Evolutionary conservation across 2,113 vertebrate genomes (phyloP).

Genomic region (Bos indicus): DNA sequence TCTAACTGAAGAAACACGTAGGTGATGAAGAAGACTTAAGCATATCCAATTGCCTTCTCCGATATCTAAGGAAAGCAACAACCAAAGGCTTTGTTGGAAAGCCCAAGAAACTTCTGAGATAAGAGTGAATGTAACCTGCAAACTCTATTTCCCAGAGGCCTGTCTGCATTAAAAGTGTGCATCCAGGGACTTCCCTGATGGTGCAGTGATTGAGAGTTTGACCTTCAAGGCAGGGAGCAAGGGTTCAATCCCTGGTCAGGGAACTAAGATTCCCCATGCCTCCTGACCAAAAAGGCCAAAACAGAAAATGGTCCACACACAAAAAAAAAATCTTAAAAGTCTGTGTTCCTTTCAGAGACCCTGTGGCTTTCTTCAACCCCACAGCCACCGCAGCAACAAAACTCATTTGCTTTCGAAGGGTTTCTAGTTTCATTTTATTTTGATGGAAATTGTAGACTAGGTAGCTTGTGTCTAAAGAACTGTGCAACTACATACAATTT

Average conservation of each 20-base stretch:
- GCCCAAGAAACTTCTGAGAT: neutral
- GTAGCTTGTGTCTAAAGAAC: neutral
- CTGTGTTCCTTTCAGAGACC: neutral
- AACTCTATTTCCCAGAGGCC: neutral
- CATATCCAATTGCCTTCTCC: neutral
- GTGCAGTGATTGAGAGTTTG: neutral
- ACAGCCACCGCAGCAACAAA: neutral
- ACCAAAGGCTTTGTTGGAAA: neutral
- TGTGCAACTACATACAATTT: neutral
- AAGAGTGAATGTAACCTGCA: neutral
- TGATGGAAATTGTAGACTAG: neutral
- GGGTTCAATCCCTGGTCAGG: neutral
- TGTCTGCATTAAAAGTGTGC: neutral
- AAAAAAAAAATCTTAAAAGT: neutral
- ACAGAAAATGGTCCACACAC: neutral
- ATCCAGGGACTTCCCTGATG: neutral
- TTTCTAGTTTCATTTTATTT: neutral
- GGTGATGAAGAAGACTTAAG: neutral
- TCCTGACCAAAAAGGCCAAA: neutral
- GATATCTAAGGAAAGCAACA: neutral
- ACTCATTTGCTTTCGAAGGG: neutral
- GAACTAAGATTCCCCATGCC: neutral
- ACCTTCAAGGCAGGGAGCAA: neutral
- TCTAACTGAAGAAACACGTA: neutral
- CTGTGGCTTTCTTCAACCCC: neutral